Base-by-base conservation (phyloP, 2,113 vertebrate species). In the Ctenodactylus gundi region DNA sequence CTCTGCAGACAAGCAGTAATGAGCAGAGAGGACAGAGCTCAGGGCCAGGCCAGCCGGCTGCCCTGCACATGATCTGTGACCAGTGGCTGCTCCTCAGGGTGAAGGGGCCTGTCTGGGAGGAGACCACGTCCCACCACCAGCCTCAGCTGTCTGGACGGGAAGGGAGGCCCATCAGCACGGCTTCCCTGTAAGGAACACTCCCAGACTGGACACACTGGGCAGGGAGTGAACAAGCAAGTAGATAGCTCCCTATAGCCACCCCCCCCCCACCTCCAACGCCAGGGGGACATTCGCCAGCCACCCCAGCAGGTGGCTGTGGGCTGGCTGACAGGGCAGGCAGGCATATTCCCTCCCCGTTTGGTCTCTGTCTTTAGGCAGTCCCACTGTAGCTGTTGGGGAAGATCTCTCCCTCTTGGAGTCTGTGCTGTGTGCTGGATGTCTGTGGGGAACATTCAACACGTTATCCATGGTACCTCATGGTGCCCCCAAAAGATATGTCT, bases 391-490 rank as follows among this genome's bases (percentile, higher is more conserved):
- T 0, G 5, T 18, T 0, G 2, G 8, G 9, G 2, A 12, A 15
- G 20, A 14, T 27, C 23, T 8, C 34, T 15, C 1, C 44, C 49
- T 29, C 44, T n/a, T 11, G 29, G 1, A 8, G 25, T 29, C 67
- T 57, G 12, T 2, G 46, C 29, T 17, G 44, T 27, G 12, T 57
- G 34, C 73, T 17, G 29, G 6, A 46, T 4, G 2, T 17, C 12
- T 34, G 10, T 13, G 2, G 0, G 20, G 31, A 8, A 12, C 14
- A 10, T 34, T 14, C 6, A 3, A 34, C n/a, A 20, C 15, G 2
- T 17, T 4, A 41, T 41, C 62, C 17, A 7, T 6, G 7, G 34
- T 10, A 20, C 34, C 29, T 55, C 17, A 51, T 6, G 17, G 29
- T 51, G 31, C 34, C 9, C 62, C 17, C 39, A 1, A 2, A 39